Evolutionary conservation across 2,113 vertebrate genomes (phyloP), one percentile per base, ranked within the genome.

Genomic region (Rhinichthys klamathensis): DNA sequence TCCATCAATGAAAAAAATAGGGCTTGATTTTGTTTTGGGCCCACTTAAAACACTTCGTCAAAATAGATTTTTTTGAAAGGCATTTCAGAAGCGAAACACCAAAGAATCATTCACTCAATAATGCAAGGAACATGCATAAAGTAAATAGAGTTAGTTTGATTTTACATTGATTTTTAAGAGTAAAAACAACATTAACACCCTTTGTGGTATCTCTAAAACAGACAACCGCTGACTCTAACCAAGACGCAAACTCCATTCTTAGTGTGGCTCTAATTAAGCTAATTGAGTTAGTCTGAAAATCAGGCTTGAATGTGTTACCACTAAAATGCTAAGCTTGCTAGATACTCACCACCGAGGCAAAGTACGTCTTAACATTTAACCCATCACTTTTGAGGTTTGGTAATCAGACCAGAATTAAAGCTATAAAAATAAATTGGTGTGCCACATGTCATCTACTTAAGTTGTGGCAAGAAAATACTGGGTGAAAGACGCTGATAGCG

Each of bases 401-500:
- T 86, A 92, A 93, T 92, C 90, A 85, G 85, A 84, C 80, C 83
- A 90, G 86, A 85, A 84, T 88, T 67, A 73, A 75, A 30, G 63
- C 54, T 67, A 83, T 87, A 70, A 88, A 88, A 83, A 58, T 30
- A 6, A 81, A n/a, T 60, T 21, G 63, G 44, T 6, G 3, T 35
- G 49, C 82, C 82, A 54, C 82, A 80, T 81, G 18, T 51, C 44
- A 67, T 63, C 46, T 75, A 30, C 60, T 73, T 46, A 61, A 69
- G 60, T 35, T 67, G 32, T 44, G 51, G 80, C 15, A n/a, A 41
- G 27, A 18, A 44, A 76, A 88, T 72, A 78, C 56, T 83, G 69
- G 87, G 70, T 67, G 44, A 82, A 84, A 93, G 87, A 83, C 85
- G 89, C 92, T 92, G 92, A 93, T 89, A 80, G 78, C 82, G 88